A percentile compares a stretch with the other conserved stretches of the same genome.
phyloP scores from a whole-genome alignment of 2,888 invertebrate genomes.

The Epirrita christyi region DNA sequence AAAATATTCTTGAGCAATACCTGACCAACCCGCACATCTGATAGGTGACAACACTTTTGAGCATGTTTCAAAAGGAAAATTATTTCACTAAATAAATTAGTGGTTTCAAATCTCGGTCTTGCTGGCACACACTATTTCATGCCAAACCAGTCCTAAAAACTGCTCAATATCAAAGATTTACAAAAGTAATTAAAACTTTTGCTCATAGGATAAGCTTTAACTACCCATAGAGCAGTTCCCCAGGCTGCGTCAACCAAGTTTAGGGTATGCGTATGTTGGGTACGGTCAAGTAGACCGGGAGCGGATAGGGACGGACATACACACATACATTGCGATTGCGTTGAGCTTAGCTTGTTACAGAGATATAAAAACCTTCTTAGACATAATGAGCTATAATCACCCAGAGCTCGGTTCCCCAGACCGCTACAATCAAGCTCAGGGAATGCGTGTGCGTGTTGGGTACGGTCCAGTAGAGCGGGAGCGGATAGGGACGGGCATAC shows the following conservation, averaged over 20 bases:
- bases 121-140: too few species aligned
- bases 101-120: too few species aligned
- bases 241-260: neutral
- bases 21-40: too few species aligned
- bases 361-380: neutral
- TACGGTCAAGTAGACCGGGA: neutral
- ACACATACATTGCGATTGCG: neutral
- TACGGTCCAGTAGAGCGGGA: neutral
- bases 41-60: too few species aligned
- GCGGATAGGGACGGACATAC: neutral
- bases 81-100: too few species aligned
- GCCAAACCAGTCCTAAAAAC: too few species aligned
- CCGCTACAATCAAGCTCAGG: neutral
- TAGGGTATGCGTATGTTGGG: neutral
- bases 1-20: too few species aligned
- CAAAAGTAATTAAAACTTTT: too few species aligned
- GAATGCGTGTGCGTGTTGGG: neutral
- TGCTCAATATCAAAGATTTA: too few species aligned
- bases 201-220: neutral
- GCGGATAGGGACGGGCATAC: neutral
- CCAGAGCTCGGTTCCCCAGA: neutral
- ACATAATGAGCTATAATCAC: neutral
- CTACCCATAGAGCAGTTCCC: neutral
- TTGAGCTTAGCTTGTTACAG: constrained; percentile 51
- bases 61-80: too few species aligned